phyloP scores from a whole-genome alignment of 2,113 vertebrate genomes.

The Sprattus sprattus region DNA sequence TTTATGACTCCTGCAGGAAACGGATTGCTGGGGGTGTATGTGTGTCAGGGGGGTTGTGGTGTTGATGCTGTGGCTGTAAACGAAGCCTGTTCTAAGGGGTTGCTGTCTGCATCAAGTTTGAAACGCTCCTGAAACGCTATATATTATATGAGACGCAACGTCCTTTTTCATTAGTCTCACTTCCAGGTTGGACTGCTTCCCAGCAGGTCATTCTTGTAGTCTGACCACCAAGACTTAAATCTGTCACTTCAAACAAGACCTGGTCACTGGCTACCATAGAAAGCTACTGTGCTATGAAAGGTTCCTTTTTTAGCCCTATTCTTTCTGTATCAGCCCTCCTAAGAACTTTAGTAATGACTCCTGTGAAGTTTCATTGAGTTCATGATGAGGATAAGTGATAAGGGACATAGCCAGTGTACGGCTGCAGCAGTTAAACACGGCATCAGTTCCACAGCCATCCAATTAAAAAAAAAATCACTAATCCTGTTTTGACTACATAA shows the following conservation, averaged over 20 bases:
- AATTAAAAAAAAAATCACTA: neutral
- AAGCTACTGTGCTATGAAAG: neutral
- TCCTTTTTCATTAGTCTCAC: neutral
- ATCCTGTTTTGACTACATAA: neutral
- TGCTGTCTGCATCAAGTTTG: neutral
- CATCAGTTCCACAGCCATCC: neutral
- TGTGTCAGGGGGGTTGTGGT: neutral
- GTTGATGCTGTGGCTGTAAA: neutral
- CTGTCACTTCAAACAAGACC: neutral
- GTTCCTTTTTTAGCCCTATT: no score
- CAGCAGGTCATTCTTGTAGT: neutral
- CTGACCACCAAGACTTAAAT: neutral
- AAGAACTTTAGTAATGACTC: neutral
- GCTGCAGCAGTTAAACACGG: neutral
- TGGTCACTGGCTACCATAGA: neutral
- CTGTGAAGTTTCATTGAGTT: neutral
- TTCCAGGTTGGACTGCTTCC: neutral
- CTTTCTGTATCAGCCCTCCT: no score
- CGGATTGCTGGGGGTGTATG: neutral
- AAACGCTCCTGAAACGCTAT: neutral
- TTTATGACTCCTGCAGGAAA: constrained; percentile 38
- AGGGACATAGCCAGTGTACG: neutral
- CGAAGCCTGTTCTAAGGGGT: neutral
- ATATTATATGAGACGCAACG: neutral
- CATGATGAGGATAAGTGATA: neutral